phyloP scores from a whole-genome alignment of 2,113 vertebrate genomes.

The Desmodus rotundus region DNA sequence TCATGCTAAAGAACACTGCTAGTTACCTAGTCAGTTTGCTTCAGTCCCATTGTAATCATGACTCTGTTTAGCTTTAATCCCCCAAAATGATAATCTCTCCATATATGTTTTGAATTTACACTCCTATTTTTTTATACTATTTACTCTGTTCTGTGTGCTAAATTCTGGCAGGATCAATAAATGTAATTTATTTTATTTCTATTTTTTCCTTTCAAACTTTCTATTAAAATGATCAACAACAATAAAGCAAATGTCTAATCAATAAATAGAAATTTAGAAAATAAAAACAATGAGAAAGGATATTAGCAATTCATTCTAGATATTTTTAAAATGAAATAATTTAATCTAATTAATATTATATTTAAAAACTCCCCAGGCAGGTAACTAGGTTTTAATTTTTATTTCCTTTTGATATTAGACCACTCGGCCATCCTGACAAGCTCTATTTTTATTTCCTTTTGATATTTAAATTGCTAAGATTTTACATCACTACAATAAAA shows the following conservation, averaged over 20 bases:
- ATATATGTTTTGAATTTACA: not conserved
- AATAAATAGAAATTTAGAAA: not conserved
- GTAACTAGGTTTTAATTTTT: not conserved
- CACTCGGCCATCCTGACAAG: too few relatives aligned
- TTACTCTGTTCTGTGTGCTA: not conserved
- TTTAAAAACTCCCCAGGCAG: not conserved
- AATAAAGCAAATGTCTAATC: not conserved
- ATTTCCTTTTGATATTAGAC: not conserved
- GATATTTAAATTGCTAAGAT: not conserved
- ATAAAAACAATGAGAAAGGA: not conserved
- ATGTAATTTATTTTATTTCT: not conserved
- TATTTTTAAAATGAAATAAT: not conserved
- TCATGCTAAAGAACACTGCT: not conserved
- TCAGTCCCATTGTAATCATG: not conserved
- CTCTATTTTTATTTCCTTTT: constrained; percentile 32
- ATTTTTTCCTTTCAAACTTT: not conserved
- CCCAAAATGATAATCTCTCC: not conserved
- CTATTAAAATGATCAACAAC: not conserved
- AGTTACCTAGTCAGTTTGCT: not conserved
- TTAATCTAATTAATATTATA: not conserved
- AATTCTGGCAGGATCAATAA: not conserved
- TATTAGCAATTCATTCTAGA: not conserved
- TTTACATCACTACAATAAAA: not conserved
- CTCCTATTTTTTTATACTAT: not conserved
- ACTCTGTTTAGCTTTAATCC: not conserved